Evolutionary conservation across 2,888 invertebrate genomes (phyloP).

Genomic region (Chydorus sphaericus): DNA sequence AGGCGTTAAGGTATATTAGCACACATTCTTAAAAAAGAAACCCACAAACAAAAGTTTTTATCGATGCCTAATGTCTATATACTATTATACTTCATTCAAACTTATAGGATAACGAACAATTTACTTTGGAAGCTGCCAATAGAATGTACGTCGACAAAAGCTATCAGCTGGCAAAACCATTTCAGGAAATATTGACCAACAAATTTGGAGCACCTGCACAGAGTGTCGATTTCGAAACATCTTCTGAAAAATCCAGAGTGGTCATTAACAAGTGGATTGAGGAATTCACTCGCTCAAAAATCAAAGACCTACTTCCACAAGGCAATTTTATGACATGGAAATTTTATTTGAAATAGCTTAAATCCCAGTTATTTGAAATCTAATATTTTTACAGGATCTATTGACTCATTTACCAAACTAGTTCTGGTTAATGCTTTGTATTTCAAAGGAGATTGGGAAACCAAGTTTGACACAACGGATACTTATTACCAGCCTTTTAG

Average conservation of each 20-base stretch:
- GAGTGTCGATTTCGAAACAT: conserved; percentile 42
- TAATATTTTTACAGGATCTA: conserved; percentile 32
- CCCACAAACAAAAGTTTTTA: no score
- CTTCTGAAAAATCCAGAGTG: conserved; percentile 32
- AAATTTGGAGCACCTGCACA: conserved; percentile 48
- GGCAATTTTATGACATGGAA: conserved; percentile 26
- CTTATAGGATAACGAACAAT: conserved; percentile 21
- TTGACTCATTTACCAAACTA: conserved; percentile 42
- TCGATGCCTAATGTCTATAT: no score
- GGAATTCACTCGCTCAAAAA: conserved; percentile 61
- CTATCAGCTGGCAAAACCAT: conserved; percentile 31
- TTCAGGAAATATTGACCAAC: conserved; percentile 42
- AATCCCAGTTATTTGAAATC: not conserved
- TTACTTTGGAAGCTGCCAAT: conserved; percentile 52
- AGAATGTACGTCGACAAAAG: conserved; percentile 48
- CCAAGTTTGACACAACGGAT: conserved; percentile 21
- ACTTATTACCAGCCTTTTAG: conserved; percentile 16
- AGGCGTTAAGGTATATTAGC: no score
- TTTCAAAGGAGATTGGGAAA: conserved; percentile 65
- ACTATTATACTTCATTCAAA: no score
- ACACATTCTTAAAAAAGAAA: no score
- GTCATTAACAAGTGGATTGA: conserved; percentile 71
- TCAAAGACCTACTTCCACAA: conserved; percentile 52
- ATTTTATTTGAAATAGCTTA: no score
- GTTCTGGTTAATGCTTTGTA: conserved; percentile 73